Conservation (phyloP, 1,140 invertebrate genomes). For the Manduca sexta region DNA sequence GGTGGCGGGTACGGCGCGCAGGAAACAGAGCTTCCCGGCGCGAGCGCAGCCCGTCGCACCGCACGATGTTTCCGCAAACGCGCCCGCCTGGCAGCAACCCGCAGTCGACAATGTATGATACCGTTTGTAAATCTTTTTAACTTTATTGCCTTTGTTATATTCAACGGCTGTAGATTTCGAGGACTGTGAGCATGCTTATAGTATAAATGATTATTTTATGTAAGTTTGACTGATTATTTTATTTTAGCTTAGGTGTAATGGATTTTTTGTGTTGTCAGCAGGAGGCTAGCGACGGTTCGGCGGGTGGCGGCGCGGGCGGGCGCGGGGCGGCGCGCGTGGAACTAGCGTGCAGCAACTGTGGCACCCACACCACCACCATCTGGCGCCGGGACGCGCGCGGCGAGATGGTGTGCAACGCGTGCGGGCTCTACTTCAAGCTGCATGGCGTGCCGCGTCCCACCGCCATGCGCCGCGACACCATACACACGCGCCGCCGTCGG, state of each 20-base stretch:
- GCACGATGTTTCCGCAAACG: conserved; percentile 40
- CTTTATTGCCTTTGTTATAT: too few relatives aligned
- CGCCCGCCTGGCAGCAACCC: conserved; percentile 23
- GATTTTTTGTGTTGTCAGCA: neutral
- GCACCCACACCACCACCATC: conserved; percentile 92
- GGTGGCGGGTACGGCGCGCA: conserved; percentile 71
- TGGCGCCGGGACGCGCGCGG: conserved; percentile 91
- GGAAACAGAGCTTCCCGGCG: conserved; percentile 83
- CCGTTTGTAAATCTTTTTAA: neutral
- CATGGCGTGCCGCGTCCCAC: conserved; percentile 93
- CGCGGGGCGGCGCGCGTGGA: conserved; percentile 76
- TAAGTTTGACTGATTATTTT: too few relatives aligned
- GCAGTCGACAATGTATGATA: conserved; percentile 35
- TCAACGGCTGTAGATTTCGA: too few relatives aligned
- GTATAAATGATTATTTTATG: too few relatives aligned
- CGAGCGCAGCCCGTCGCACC: conserved; percentile 75
- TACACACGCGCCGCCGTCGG: conserved; percentile 94
- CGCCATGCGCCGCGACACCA: conserved; percentile 97
- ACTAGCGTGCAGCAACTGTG: conserved; percentile 86
- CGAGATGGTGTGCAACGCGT: conserved; percentile 96
- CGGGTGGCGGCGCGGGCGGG: conserved; percentile 18
- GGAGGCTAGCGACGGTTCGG: conserved; percentile 1
- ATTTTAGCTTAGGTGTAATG: too few relatives aligned
- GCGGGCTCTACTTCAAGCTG: conserved; percentile 94
- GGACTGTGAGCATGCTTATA: too few relatives aligned